phyloP scores from a whole-genome alignment of 1,140 invertebrate species.

The Caenorhabditis inopinata region DNA sequence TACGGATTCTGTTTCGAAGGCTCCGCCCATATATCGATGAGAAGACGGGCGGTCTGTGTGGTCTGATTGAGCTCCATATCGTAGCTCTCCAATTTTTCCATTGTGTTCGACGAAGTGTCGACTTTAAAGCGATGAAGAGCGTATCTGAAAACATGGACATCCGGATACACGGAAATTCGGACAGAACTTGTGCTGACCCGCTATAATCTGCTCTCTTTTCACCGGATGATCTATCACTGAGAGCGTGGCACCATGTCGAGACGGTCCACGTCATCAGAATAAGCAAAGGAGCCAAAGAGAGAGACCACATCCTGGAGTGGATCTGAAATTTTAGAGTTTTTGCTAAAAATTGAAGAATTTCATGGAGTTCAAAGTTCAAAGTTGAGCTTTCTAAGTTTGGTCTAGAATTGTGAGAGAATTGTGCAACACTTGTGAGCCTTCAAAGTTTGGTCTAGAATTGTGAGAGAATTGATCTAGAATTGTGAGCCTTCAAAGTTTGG shows the following conservation, averaged over 20 bases:
- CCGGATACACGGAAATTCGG: neutral
- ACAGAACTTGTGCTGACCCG: neutral
- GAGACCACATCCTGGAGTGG: no score
- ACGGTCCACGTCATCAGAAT: neutral
- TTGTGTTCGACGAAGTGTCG: neutral
- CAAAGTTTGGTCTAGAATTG: no score
- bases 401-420: no score
- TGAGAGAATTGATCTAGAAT: no score
- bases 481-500: no score
- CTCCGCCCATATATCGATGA: constrained; percentile 55
- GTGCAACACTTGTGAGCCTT: no score
- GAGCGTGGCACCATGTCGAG: neutral
- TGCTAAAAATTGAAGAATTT: no score
- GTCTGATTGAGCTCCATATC: neutral
- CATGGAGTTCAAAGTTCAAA: no score
- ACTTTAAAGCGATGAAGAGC: neutral
- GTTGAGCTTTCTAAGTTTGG: no score
- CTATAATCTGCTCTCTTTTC: constrained; percentile 1
- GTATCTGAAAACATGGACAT: neutral
- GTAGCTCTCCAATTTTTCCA: constrained; percentile 23
- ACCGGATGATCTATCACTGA: neutral
- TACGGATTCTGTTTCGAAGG: constrained; percentile 44
- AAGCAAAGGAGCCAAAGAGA: neutral
- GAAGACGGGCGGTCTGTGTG: constrained; percentile 26
- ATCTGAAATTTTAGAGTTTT: no score